Conservation (phyloP, 2,797 vertebrate genomes). For the Denticeps clupeoides region DNA sequence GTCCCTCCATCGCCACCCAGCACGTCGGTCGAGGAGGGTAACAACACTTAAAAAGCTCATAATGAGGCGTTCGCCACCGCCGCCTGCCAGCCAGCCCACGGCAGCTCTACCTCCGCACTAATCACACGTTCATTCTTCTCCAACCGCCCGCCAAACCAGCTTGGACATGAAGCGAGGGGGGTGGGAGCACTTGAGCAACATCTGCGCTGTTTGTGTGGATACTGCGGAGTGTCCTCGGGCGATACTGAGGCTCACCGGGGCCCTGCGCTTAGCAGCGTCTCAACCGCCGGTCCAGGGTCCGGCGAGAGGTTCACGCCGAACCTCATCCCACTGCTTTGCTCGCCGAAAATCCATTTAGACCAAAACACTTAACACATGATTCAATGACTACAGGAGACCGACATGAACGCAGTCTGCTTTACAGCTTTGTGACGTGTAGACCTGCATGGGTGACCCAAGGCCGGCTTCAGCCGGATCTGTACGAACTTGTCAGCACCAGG, state of each 20-base stretch:
- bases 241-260: neutral
- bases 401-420: too few relatives aligned
- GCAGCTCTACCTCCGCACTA: constrained; percentile 50
- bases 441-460: constrained; percentile 9
- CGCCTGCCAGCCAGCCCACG: constrained; percentile 51
- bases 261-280: too few relatives aligned
- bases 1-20: constrained; percentile 55
- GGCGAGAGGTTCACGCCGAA: too few relatives aligned
- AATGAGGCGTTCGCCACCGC: constrained; percentile 52
- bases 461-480: constrained; percentile 16
- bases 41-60: constrained; percentile 53
- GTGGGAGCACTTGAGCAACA: constrained; percentile 10
- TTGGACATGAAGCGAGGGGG: constrained; percentile 37
- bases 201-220: constrained; percentile 40
- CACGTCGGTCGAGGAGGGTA: constrained; percentile 44
- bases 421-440: constrained; percentile 2
- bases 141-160: constrained; percentile 48
- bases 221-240: neutral
- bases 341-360: too few relatives aligned
- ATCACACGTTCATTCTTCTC: constrained; percentile 53
- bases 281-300: too few relatives aligned
- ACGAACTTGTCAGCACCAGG: constrained; percentile 15
- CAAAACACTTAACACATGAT: neutral
- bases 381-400: too few relatives aligned
- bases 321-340: too few relatives aligned